Base-by-base conservation (phyloP, 2,888 invertebrate genomes). In the Meiosimyza platycephala region DNA sequence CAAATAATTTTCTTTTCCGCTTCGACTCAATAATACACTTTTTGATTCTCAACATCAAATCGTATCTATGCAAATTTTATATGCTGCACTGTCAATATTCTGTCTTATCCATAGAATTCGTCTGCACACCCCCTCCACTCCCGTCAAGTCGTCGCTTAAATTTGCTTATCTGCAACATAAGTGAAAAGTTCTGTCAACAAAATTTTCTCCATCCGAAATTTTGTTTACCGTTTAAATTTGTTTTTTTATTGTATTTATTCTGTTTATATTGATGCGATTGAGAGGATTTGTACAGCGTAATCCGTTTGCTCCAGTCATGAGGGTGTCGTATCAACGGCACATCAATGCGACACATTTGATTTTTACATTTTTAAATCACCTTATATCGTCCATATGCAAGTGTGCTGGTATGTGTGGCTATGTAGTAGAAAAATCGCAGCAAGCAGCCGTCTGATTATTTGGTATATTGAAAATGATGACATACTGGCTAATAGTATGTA, bases 161-260 rank as follows among this genome's bases (percentile, higher is more conserved):
- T 77, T 77, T 75, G 77, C 77, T 79, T 78, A 78, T 75, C 70
- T 76, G 73, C 73, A 15, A 57, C 33, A 60, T 80, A 81, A 83
- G 83, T 83, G 83, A 83, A 84, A 84, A 84, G 79, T 83, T 83
- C 82, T 82, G 82, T 84, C 83, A 84, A 82, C 80, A 80, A 77
- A 79, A 78, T 18, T 57, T 47, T 62, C 33, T 33, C 28, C 64
- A 78, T 77, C 77, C 77, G 78, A 78, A 81, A 83, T 82, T 82
- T 82, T 84, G 85, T 84, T 84, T 84, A 80, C 83, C 82, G 79
- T 84, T 84, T 83, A 84, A 84, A 84, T 84, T 84, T 81, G 83
- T 84, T 84, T 84, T n/a, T 84, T 84, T 80, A 83, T 84, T 83
- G 81, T 80, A 80, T 84, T 84, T 84, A 84, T 84, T 83, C 81